A percentile compares a stretch with the other conserved stretches of the same genome.
These are phyloP conservation scores for Drosophila insularis DNA, from an alignment of 1,140 invertebrate genomes.

Conservation along the genomic window DNA sequence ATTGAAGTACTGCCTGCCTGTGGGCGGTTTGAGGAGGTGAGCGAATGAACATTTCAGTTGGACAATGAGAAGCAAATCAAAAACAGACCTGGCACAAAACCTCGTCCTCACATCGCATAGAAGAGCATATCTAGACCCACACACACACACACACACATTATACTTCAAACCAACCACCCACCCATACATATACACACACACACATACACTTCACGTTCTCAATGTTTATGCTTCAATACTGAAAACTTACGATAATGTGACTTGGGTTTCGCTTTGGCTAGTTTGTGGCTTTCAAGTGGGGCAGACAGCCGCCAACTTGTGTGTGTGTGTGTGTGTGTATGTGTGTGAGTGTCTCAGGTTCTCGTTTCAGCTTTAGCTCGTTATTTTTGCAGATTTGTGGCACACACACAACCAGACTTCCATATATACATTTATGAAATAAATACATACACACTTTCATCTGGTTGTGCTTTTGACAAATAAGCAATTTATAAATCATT, in stretches of 20 bases:
- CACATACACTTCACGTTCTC: constrained; percentile 2
- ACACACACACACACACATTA: background rate
- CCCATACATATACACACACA: background rate
- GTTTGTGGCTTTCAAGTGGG: constrained; percentile 22
- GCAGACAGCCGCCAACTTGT: background rate
- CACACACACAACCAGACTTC: background rate
- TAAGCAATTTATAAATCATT: constrained; percentile 24
- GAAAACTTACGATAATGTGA: constrained; percentile 26
- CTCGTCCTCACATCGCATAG: constrained; percentile 3
- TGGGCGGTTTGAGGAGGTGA: background rate
- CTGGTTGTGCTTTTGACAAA: constrained; percentile 9
- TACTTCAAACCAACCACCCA: no score
- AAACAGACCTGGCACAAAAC: constrained; percentile 11
- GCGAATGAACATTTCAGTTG: background rate
- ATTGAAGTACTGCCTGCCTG: background rate
- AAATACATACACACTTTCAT: background rate
- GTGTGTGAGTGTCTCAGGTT: background rate
- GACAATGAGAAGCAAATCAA: constrained; percentile 6
- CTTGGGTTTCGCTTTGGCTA: constrained; percentile 12
- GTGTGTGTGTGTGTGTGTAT: constrained; percentile 12
- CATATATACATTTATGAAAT: background rate
- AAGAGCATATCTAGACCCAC: background rate
- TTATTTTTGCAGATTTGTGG: constrained; percentile 26
- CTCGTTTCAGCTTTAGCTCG: constrained; percentile 17
- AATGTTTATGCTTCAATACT: constrained; percentile 20